Percentiles rank a stretch among this genome's conserved stretches.
Evolutionary conservation across 2,113 vertebrate genomes (phyloP).

Genomic region (Callospermophilus lateralis): DNA sequence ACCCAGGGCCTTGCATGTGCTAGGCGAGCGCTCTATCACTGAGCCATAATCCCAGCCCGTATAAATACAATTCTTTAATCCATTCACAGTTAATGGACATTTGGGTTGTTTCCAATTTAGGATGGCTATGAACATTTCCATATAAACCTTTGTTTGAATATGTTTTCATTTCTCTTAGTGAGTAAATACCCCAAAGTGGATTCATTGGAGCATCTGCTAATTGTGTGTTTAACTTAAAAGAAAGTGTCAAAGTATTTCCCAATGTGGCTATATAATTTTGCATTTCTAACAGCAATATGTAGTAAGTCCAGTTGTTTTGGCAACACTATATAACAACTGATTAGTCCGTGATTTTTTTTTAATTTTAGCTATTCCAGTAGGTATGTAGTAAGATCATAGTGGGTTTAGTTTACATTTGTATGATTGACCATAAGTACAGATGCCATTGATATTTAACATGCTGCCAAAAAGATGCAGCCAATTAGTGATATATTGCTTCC

Average conservation of each 20-base stretch:
- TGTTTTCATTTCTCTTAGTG: constrained; percentile 14
- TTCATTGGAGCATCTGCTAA: not conserved
- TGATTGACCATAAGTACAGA: not conserved
- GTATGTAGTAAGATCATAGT: not conserved
- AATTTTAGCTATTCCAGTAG: not conserved
- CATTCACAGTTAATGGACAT: not conserved
- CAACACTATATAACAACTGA: not conserved
- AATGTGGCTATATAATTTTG: not conserved
- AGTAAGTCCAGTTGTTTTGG: not conserved
- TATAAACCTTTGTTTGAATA: not conserved
- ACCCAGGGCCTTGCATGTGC: too few species aligned
- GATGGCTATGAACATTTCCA: not conserved
- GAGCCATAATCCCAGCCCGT: too few species aligned
- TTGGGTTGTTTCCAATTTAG: not conserved
- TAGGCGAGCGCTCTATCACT: too few species aligned
- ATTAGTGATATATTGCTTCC: not conserved
- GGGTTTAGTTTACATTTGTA: not conserved
- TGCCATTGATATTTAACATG: not conserved
- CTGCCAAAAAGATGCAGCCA: not conserved
- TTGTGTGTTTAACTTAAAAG: not conserved
- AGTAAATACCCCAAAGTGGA: not conserved
- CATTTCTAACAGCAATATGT: not conserved
- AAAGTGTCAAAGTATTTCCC: not conserved
- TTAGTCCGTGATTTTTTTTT: not conserved
- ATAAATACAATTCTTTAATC: not conserved